Percentiles rank a stretch among this genome's conserved stretches.
Evolutionary conservation across 2,888 invertebrate genomes (phyloP).

Genomic region (Epirrita christyi): DNA sequence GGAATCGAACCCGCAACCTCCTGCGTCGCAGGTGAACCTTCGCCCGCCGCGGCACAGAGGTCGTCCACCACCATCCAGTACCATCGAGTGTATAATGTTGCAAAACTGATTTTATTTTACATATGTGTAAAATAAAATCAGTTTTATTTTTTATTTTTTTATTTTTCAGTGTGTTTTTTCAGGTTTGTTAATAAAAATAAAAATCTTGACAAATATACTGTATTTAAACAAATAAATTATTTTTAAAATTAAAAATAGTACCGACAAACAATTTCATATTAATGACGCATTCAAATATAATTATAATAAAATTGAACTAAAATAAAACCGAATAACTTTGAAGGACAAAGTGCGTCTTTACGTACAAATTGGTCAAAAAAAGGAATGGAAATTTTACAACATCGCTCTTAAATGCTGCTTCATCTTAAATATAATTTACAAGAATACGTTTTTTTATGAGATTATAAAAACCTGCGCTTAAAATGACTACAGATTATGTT

Average conservation of each 20-base stretch:
- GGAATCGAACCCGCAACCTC: too few species aligned
- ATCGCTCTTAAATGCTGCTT: conserved; percentile 34
- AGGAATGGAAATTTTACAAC: conserved; percentile 54
- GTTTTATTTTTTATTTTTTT: too few species aligned
- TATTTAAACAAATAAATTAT: conserved; percentile 82
- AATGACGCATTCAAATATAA: conserved; percentile 62
- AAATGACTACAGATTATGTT: conserved; percentile 39
- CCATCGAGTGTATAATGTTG: too few species aligned
- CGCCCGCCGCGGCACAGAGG: too few species aligned
- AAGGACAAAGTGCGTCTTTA: conserved; percentile 55
- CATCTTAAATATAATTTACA: conserved; percentile 58
- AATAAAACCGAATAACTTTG: conserved; percentile 40
- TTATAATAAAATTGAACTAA: conserved; percentile 55
- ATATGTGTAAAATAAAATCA: too few species aligned
- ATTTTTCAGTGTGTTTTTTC: too few species aligned
- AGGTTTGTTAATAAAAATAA: too few species aligned
- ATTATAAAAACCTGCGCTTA: conserved; percentile 63
- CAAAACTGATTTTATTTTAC: too few species aligned
- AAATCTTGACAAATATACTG: conserved; percentile 77
- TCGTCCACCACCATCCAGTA: too few species aligned
- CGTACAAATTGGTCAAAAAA: conserved; percentile 41
- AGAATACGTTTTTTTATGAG: conserved; percentile 61
- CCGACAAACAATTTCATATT: conserved; percentile 68
- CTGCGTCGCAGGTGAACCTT: too few species aligned
- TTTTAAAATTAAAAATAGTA: conserved; percentile 75